Evolutionary conservation across 2,888 invertebrate species (phyloP), one percentile per base, ranked within the genome.

Genomic region (Frankliniella fusca): DNA sequence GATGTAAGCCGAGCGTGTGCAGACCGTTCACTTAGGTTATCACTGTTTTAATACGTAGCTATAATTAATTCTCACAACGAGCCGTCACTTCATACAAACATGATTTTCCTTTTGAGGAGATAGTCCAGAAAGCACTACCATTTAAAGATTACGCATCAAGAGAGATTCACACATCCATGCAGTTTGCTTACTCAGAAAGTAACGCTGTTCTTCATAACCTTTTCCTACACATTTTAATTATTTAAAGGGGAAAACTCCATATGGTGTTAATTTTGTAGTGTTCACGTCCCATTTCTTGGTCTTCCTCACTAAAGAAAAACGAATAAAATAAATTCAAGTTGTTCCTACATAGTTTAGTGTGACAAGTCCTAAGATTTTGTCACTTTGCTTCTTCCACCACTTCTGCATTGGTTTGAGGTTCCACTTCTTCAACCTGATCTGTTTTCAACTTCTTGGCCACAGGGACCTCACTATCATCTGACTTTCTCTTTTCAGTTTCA

Each of bases 301-400:
- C 70, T 76, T 76, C 70, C 70, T 76, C 70, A 76, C 70, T 76
- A 76, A 76, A 76, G 70, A 76, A 76, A 76, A 76, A 76, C 70
- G 27, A 76, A 76, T 76, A 76, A 76, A 27, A 76, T 76, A 76
- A 76, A 76, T 76, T 76, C 70, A 76, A 76, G 70, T 76, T 76
- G 70, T 76, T 76, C 70, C 70, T 76, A 76, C 70, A 76, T 76
- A 76, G 70, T 12, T 76, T 76, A 76, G 27, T 12, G 70, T 76
- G 70, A 76, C 70, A 76, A 23, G 8, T 76, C n/a, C 1, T 8
- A 10, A 27, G 70, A 23, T 27, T 12, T 10, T 23, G 70, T 76
- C 70, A 76, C 70, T 76, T 76, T 23, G 23, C 70, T 76, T 76
- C 70, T 27, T 76, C 70, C 27, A 27, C 70, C 23, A 76, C 70